Evolutionary conservation across 2,888 invertebrate species (phyloP).

Genomic region (Asteroscopus sphinx): DNA sequence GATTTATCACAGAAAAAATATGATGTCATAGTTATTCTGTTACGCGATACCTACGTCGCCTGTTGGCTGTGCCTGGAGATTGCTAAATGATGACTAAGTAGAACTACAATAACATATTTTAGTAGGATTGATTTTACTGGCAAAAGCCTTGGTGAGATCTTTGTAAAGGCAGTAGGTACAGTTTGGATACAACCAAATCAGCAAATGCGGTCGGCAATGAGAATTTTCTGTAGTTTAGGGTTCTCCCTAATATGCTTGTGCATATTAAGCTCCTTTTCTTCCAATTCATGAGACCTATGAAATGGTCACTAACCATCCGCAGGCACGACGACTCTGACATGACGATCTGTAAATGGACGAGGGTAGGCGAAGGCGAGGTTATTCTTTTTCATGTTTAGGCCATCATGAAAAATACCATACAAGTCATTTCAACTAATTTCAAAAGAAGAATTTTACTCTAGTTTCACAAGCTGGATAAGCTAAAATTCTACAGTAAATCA

Average conservation of each 20-base stretch:
- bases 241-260: too few relatives aligned
- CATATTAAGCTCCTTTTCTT: too few relatives aligned
- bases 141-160: neutral
- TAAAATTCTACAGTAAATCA: neutral
- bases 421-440: too few relatives aligned
- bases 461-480: neutral
- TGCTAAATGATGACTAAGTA: slow-evolving; percentile 51
- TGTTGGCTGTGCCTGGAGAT: slow-evolving; percentile 17
- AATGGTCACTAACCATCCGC: too few relatives aligned
- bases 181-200: neutral
- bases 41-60: slow-evolving; percentile 29
- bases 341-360: too few relatives aligned
- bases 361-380: too few relatives aligned
- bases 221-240: too few relatives aligned
- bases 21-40: slow-evolving; percentile 51
- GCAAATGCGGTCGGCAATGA: neutral
- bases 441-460: neutral
- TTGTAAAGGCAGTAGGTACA: neutral
- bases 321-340: too few relatives aligned
- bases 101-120: slow-evolving; percentile 4
- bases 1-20: slow-evolving; percentile 31
- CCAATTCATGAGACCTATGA: too few relatives aligned
- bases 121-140: neutral
- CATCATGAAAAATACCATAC: too few relatives aligned
- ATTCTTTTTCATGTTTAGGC: too few relatives aligned